Evolutionary conservation across 2,888 invertebrate genomes (phyloP).

Genomic region (Polia nebulosa): DNA sequence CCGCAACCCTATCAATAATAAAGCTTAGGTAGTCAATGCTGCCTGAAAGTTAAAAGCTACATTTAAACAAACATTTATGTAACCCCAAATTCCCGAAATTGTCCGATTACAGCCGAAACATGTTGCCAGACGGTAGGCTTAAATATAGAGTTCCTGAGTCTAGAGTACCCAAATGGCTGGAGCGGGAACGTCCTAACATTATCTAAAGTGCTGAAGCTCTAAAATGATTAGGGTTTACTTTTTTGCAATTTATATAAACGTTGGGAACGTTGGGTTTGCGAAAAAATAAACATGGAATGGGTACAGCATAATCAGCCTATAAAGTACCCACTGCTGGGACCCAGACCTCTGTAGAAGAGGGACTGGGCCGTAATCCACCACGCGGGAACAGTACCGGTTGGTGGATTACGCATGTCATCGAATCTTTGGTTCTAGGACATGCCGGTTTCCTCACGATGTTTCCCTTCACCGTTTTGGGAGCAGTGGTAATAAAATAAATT

Average conservation of each 20-base stretch:
- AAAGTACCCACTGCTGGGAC: neutral
- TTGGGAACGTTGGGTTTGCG: neutral
- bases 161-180: neutral
- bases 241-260: neutral
- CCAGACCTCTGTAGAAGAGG: neutral
- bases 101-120: conserved; percentile 18
- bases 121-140: neutral
- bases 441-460: too few relatives aligned
- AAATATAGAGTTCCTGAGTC: neutral
- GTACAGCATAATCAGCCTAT: neutral
- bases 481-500: too few relatives aligned
- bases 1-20: too few relatives aligned
- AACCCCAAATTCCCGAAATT: neutral
- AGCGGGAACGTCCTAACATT: conserved; percentile 13
- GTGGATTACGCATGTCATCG: neutral
- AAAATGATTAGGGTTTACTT: neutral
- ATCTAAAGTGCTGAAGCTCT: conserved; percentile 15
- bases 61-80: conserved; percentile 12
- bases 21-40: too few relatives aligned
- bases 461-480: too few relatives aligned
- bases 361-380: too few relatives aligned
- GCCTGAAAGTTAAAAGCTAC: neutral
- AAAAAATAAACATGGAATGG: neutral
- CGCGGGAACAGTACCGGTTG: too few relatives aligned
- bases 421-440: too few relatives aligned